Base-by-base conservation (phyloP, 2,888 invertebrate genomes). In the Oligia latruncula region DNA sequence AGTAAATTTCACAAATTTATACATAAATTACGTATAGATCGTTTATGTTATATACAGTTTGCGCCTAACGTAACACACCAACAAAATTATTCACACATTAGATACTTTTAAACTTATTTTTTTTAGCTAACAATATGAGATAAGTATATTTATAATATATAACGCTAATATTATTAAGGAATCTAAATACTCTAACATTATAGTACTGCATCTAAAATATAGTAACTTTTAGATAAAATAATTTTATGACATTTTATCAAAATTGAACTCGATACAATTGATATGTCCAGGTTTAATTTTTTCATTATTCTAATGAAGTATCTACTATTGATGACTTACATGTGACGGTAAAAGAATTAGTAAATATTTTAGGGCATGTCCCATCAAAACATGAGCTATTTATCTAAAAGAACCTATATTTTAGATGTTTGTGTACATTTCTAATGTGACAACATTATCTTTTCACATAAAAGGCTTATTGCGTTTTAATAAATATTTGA, bases 101-200 rank as follows among this genome's bases (percentile, higher is more conserved):
- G 88, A 88, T 89, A 89, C 88, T 91, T 91, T 91, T 91, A 90
- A 94, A 94, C 94, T 94, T 95, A 94, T 92, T 92, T 87, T 77
- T 87, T 94, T 93, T 93, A 94, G 93, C 95, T 95, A 95, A 95
- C 93, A 94, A 93, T 95, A 96, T 93, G 94, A 95, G 95, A 95
- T 95, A 91, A 85, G 89, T 91, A 90, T 94, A 93, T 94, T 93
- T 93, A 94, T 94, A 92, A 91, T 92, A 92, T 93, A 92, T 94
- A 95, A 95, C 93, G 91, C 93, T 95, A 95, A 91, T 92, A 92
- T 93, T 94, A 94, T 93, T 87, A 94, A 91, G 93, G 92, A 94
- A 94, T 95, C 94, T 95, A 95, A 92, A 93, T 93, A 94, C 83
- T 92, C 92, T 94, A 93, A 92, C 88, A 90, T 92, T 90, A 87